These are phyloP conservation scores for Drosophila nebulosa DNA, from an alignment of 1,140 invertebrate species.

Conservation along the genomic window DNA sequence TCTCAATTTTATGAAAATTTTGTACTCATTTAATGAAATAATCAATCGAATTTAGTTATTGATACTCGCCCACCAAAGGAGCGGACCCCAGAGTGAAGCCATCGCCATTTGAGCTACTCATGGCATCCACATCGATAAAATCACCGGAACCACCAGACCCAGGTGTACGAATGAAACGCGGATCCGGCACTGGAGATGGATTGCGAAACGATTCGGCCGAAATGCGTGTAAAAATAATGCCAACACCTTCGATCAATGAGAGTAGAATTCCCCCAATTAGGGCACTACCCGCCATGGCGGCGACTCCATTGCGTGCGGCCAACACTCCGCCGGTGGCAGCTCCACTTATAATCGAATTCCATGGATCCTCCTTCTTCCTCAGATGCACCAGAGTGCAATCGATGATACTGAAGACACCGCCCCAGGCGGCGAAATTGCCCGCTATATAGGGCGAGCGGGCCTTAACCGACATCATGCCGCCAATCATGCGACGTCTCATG, in stretches of 20 bases:
- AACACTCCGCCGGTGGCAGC: conserved; percentile 96
- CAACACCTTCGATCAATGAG: conserved; percentile 98
- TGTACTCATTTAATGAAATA: not conserved
- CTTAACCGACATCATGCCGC: conserved; percentile 92
- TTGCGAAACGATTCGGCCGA: conserved; percentile 95
- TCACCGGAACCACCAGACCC: not conserved
- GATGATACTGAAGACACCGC: conserved; percentile 98
- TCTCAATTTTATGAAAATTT: not conserved
- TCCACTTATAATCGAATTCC: conserved; percentile 98
- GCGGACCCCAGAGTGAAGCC: conserved; percentile 22
- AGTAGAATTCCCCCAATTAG: conserved; percentile 96
- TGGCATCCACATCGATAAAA: conserved; percentile 14
- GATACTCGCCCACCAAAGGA: conserved; percentile 19
- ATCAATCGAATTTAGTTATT: conserved; percentile 20
- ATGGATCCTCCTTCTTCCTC: conserved; percentile 98
- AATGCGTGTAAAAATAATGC: conserved; percentile 94
- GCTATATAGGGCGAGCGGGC: conserved; percentile 94
- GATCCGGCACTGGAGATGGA: conserved; percentile 34
- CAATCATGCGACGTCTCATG: conserved; percentile 80
- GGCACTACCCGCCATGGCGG: conserved; percentile 97
- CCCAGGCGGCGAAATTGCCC: conserved; percentile 96
- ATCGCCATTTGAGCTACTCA: not conserved
- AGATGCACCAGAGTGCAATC: conserved; percentile 97
- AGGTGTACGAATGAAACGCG: not conserved
- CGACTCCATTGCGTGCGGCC: conserved; percentile 95